These are phyloP conservation scores for Antennarius maculatus DNA, from an alignment of 2,797 vertebrate species.

Conservation along the genomic window DNA sequence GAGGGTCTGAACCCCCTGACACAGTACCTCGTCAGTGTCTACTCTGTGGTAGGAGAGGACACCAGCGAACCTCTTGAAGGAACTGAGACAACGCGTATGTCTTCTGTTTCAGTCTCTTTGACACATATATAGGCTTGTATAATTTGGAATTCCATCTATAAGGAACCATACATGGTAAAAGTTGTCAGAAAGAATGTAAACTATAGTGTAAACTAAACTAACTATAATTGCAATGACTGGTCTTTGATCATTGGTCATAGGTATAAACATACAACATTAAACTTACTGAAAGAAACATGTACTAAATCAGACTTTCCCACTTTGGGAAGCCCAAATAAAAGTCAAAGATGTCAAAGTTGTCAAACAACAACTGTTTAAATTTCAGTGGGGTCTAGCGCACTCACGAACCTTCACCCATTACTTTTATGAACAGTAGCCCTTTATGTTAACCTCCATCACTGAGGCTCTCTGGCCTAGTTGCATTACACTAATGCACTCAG, in stretches of 20 bases:
- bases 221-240: not conserved
- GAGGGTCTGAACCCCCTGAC: slow-evolving; percentile 89
- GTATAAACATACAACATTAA: not conserved
- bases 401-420: slow-evolving; percentile 11
- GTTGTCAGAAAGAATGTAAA: slow-evolving; percentile 24
- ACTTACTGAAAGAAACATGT: not conserved
- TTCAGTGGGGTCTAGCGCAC: not conserved
- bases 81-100: slow-evolving; percentile 93
- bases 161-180: slow-evolving; percentile 10
- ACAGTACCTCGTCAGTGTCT: slow-evolving; percentile 90
- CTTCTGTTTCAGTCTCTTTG: slow-evolving; percentile 10
- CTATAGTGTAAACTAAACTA: not conserved
- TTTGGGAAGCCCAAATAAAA: slow-evolving; percentile 17
- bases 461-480: slow-evolving; percentile 12
- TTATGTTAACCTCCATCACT: slow-evolving; percentile 9
- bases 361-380: slow-evolving; percentile 8
- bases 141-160: slow-evolving; percentile 2
- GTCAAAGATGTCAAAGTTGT: not conserved
- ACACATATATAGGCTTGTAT: not conserved
- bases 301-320: not conserved
- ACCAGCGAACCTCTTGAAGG: slow-evolving; percentile 92
- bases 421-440: slow-evolving; percentile 7
- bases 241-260: slow-evolving; percentile 7
- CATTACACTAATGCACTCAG: not conserved
- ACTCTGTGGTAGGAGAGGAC: slow-evolving; percentile 91